Base-by-base conservation (phyloP, 1,140 invertebrate genomes). In the Venustaconcha ellipsiformis region DNA sequence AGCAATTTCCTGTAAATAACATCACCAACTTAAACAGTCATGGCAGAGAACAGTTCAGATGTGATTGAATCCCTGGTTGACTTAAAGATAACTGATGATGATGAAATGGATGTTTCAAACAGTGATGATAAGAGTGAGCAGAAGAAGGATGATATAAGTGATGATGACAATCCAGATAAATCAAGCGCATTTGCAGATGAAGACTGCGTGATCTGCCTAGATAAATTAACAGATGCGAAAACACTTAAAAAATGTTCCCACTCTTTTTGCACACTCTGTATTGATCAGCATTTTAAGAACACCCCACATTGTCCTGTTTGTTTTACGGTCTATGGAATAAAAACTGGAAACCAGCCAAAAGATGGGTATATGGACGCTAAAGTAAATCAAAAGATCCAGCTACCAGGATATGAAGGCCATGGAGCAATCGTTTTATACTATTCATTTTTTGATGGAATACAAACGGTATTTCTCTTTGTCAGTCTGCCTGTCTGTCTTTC, bases 281-380 rank as follows among this genome's bases (percentile, higher is more conserved):
- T 86, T 65, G 73, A 80, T 14, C 48, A 76, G 62, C 76, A 77
- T 67, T 85, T 85, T n/a, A 73, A 68, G 20, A 72, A 20, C 14
- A 67, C 68, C 58, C 86, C 83, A 20, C 68, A 76, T 2, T 88
- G 87, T 75, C 87, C 87, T 23, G 79, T 77, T 18, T 88, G 87
- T 81, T 82, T 81, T 14, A 74, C 64, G 0, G 57, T 84, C 14
- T 87, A 83, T 79, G 87, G 87, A 14, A 73, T 76, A 67, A 65
- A 85, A 1, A 80, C 14, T 1, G 87, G 87, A n/a, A 82, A 81
- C 57, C 86, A 87, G 74, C 87, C 87, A 48, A 30, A 26, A 15
- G 64, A 70, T 15, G 82, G 79, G 20, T 82, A 62, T 64, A 85
- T 86, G 82, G 72, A 67, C 1, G 59, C 79, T 14, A 6, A 69